Percentiles rank a stretch among this genome's conserved stretches.
Evolutionary conservation across 2,888 invertebrate species (phyloP).

Genomic region (Noctua comes): DNA sequence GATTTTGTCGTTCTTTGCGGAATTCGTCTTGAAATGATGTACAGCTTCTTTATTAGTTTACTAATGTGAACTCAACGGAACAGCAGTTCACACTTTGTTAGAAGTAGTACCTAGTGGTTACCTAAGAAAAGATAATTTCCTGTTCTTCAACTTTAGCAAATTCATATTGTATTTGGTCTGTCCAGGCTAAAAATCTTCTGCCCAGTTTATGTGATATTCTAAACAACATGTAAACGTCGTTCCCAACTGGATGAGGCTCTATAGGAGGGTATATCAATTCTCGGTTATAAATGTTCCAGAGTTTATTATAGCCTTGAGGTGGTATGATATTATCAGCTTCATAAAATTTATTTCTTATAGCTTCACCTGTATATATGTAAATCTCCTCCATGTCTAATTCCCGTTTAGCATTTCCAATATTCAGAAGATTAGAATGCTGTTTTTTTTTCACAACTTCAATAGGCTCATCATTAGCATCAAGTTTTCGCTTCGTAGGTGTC

Average conservation of each 20-base stretch:
- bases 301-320: fast-evolving
- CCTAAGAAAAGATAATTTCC: not conserved
- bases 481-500: not conserved
- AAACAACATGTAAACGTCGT: not conserved
- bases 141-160: not conserved
- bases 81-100: too few species aligned
- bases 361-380: not conserved
- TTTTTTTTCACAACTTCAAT: not conserved
- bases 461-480: not conserved
- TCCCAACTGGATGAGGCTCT: not conserved
- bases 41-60: too few species aligned
- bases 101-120: too few species aligned
- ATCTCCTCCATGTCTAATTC: not conserved
- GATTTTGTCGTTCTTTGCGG: too few species aligned
- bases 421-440: too few species aligned
- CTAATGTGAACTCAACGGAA: too few species aligned
- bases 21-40: too few species aligned
- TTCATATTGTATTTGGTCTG: conserved; percentile 9
- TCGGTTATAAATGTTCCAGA: not conserved
- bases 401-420: not conserved
- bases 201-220: conserved; percentile 21
- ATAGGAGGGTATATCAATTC: not conserved
- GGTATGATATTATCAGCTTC: fast-evolving
- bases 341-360: not conserved
- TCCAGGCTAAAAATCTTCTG: conserved; percentile 22